These are phyloP conservation scores for Eulemur macaco DNA, from an alignment of 2,113 vertebrate species.

Conservation along the genomic window DNA sequence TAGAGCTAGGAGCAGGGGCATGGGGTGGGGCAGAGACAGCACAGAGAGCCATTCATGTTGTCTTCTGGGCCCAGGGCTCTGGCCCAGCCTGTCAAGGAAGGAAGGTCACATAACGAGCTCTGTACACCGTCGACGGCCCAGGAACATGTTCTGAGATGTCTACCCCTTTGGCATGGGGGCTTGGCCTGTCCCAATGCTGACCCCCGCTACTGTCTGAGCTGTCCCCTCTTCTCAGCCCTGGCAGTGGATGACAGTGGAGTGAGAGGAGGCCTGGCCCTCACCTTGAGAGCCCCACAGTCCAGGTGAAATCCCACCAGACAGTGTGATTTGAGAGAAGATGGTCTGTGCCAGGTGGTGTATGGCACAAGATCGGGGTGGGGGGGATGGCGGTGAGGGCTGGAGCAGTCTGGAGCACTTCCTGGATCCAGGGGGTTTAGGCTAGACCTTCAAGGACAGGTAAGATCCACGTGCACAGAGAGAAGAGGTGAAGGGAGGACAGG, in stretches of 20 bases:
- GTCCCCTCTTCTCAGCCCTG: background rate
- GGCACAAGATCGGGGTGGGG: background rate
- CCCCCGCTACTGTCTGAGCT: background rate
- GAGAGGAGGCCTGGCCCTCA: background rate
- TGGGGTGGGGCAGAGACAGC: background rate
- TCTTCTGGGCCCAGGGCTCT: background rate
- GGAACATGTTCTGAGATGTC: background rate
- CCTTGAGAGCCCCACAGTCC: background rate
- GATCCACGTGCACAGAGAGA: background rate
- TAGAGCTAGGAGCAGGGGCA: background rate
- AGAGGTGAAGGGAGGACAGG: background rate
- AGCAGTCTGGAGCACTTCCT: background rate
- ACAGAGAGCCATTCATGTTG: background rate
- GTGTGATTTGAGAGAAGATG: background rate
- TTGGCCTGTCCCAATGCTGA: background rate
- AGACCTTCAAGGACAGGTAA: slow-evolving; percentile 24
- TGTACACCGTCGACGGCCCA: background rate
- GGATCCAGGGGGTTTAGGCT: background rate
- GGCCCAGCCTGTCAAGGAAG: background rate
- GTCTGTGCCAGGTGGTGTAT: background rate
- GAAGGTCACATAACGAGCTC: background rate
- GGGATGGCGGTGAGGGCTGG: background rate
- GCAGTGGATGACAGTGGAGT: too few relatives aligned
- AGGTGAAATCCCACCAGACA: background rate
- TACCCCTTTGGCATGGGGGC: background rate